A percentile compares a stretch with the other conserved stretches of the same genome.
Conservation (phyloP, 1,140 invertebrate species). For the Zaprionus gabonicus region DNA sequence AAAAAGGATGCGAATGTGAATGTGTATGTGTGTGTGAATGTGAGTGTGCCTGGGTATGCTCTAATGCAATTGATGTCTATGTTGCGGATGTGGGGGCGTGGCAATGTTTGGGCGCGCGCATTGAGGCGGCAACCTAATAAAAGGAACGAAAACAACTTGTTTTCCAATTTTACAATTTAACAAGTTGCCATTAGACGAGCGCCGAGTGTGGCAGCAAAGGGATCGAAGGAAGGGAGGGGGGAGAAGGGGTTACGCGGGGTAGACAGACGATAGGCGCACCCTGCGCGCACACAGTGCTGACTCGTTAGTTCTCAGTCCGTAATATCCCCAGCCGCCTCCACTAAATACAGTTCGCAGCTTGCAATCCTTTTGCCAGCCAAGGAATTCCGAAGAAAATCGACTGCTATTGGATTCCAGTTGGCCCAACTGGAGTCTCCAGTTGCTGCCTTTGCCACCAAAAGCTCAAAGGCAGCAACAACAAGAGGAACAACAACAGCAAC, state of each 20-base stretch:
- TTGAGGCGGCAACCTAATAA: slow-evolving; percentile 82
- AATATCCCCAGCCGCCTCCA: slow-evolving; percentile 20
- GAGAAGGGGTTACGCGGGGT: not conserved
- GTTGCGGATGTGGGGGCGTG: slow-evolving; percentile 22
- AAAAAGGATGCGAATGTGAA: not conserved
- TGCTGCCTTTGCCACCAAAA: slow-evolving; percentile 27
- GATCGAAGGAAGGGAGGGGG: not conserved
- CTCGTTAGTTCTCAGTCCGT: slow-evolving; percentile 57
- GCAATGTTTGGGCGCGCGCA: slow-evolving; percentile 45
- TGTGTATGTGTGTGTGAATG: not conserved
- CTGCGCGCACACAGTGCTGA: slow-evolving; percentile 36
- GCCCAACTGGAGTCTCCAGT: slow-evolving; percentile 29
- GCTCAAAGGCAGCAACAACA: slow-evolving; percentile 58
- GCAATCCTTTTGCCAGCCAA: slow-evolving; percentile 69
- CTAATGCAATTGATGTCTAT: slow-evolving; percentile 51
- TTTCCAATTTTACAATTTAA: slow-evolving; percentile 84
- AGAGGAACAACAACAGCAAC: slow-evolving; percentile 49
- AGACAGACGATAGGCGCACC: slow-evolving; percentile 29
- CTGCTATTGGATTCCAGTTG: slow-evolving; percentile 76
- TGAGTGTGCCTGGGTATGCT: slow-evolving; percentile 12
- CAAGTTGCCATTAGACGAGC: slow-evolving; percentile 78
- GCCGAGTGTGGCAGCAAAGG: not conserved
- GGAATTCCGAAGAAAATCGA: slow-evolving; percentile 80
- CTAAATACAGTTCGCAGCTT: slow-evolving; percentile 32
- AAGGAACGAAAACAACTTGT: slow-evolving; percentile 84